Evolutionary conservation across 2,797 vertebrate genomes (phyloP).

Genomic region (Sebastes diaconus): DNA sequence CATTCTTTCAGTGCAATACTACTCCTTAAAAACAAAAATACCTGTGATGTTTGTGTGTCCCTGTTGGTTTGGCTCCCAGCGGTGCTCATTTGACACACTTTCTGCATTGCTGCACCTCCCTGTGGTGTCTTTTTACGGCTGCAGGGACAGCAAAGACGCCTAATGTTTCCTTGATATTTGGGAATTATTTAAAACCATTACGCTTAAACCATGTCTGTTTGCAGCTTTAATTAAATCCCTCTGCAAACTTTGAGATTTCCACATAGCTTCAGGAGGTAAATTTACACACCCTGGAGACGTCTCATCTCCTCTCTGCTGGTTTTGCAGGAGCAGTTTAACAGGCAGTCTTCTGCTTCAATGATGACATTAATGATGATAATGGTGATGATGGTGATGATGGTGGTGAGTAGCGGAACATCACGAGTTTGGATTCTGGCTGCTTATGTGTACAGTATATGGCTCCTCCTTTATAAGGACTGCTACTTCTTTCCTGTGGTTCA

Average conservation of each 20-base stretch:
- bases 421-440: background rate
- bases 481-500: background rate
- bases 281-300: background rate
- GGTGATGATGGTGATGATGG: background rate
- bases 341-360: background rate
- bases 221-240: background rate
- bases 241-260: background rate
- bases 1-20: background rate
- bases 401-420: background rate
- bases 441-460: background rate
- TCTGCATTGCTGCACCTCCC: constrained; percentile 31
- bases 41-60: background rate
- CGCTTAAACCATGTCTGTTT: background rate
- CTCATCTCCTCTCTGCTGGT: background rate
- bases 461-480: background rate
- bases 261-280: background rate
- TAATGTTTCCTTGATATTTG: background rate
- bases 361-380: background rate
- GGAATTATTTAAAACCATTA: background rate
- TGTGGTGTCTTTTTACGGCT: background rate
- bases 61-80: constrained; percentile 13
- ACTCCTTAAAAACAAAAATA: background rate
- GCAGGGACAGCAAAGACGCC: background rate
- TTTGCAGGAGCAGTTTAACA: background rate
- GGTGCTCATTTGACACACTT: constrained; percentile 44